These are phyloP conservation scores for Congeria kusceri DNA, from an alignment of 2,888 invertebrate genomes.

Conservation along the genomic window DNA sequence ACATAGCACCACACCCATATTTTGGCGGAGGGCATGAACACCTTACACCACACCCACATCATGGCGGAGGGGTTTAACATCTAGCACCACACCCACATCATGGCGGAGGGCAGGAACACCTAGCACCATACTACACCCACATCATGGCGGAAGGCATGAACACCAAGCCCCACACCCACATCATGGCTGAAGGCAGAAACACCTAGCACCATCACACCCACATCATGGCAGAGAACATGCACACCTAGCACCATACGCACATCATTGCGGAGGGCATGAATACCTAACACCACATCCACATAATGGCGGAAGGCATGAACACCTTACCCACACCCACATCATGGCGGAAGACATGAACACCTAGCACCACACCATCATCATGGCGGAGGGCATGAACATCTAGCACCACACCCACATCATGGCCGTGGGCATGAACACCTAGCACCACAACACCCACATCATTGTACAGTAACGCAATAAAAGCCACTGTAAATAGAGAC, in stretches of 20 bases:
- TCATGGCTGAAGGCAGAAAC: slow-evolving; percentile 86
- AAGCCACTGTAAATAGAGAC: too few relatives aligned
- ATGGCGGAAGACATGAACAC: slow-evolving; percentile 87
- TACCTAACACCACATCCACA: slow-evolving; percentile 42
- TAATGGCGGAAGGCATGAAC: too few relatives aligned
- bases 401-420: slow-evolving; percentile 26
- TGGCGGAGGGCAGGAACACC: too few relatives aligned
- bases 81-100: slow-evolving; percentile 55
- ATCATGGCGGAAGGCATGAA: too few relatives aligned
- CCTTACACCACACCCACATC: slow-evolving; percentile 85
- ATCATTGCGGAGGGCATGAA: slow-evolving; percentile 86
- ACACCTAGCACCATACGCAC: slow-evolving; percentile 85
- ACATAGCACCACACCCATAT: too few relatives aligned
- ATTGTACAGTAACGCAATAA: too few relatives aligned
- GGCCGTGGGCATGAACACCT: too few relatives aligned
- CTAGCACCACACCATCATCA: slow-evolving; percentile 85
- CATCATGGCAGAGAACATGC: slow-evolving; percentile 86
- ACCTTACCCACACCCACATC: too few relatives aligned
- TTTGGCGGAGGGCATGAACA: slow-evolving; percentile 86
- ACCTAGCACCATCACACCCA: slow-evolving; percentile 86
- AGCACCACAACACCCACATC: too few relatives aligned
- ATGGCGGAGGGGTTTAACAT: slow-evolving; percentile 85
- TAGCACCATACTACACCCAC: slow-evolving; percentile 12
- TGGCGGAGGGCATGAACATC: slow-evolving; percentile 85
- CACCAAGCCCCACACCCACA: too few relatives aligned